A percentile compares a stretch with the other conserved stretches of the same genome.
These are phyloP conservation scores for Sorex araneus DNA, from an alignment of 2,113 vertebrate species.

Conservation along the genomic window DNA sequence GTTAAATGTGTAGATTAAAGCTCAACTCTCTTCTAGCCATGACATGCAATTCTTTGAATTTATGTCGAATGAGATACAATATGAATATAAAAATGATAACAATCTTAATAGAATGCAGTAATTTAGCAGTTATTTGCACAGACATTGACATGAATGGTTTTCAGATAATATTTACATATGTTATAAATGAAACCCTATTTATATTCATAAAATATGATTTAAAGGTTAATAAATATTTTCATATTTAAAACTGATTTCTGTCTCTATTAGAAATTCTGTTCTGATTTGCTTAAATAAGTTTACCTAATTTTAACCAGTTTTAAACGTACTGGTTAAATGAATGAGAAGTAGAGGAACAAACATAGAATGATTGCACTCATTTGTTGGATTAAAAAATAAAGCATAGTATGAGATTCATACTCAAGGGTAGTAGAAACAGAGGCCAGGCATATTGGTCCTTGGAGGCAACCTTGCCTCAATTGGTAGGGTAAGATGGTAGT, in stretches of 20 bases:
- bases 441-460: too few species aligned
- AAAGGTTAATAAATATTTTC: too few species aligned
- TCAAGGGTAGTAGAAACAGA: too few species aligned
- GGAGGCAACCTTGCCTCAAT: too few species aligned
- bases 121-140: neutral
- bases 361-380: too few species aligned
- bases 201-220: neutral
- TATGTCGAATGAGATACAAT: neutral
- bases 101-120: neutral
- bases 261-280: neutral
- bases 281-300: neutral
- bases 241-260: conserved; percentile 24
- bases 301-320: neutral
- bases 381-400: too few species aligned
- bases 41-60: neutral
- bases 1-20: neutral
- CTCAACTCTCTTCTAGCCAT: neutral
- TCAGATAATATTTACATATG: neutral
- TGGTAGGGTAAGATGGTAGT: too few species aligned
- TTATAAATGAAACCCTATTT: neutral
- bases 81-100: neutral
- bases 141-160: neutral
- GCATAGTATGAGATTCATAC: too few species aligned
- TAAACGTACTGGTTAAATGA: neutral
- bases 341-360: too few species aligned